Conservation (phyloP, 2,888 invertebrate species). For the Microchrysa polita region DNA sequence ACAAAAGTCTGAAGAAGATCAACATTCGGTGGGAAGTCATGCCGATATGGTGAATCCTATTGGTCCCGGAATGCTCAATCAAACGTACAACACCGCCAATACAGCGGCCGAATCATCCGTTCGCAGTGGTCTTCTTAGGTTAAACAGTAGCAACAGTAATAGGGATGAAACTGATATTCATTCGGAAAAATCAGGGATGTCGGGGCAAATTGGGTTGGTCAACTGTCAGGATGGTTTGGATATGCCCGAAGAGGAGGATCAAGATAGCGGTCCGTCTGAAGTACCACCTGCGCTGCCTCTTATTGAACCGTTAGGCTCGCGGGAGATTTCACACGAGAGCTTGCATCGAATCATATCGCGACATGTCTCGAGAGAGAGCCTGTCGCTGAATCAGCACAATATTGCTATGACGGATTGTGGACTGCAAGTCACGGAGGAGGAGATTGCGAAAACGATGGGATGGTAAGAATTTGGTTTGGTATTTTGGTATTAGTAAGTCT, state of each 20-base stretch:
- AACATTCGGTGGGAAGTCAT: conserved; percentile 63
- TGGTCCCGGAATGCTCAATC: conserved; percentile 69
- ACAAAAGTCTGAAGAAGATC: conserved; percentile 66
- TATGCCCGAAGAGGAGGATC: conserved; percentile 73
- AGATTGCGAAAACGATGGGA: conserved; percentile 88
- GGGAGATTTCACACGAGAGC: conserved; percentile 86
- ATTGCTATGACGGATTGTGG: conserved; percentile 89
- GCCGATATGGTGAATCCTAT: conserved; percentile 69
- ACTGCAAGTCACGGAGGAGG: conserved; percentile 91
- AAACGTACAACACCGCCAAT: conserved; percentile 58
- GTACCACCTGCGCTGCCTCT: conserved; percentile 83
- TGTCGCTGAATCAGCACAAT: conserved; percentile 77
- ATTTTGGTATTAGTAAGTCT: no score
- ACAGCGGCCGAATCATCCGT: conserved; percentile 19
- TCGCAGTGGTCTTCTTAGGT: conserved; percentile 37
- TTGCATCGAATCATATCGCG: conserved; percentile 69
- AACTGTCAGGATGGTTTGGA: conserved; percentile 55
- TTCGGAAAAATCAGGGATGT: conserved; percentile 57
- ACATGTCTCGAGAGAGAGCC: conserved; percentile 72
- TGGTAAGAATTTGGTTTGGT: no score
- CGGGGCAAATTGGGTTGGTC: conserved; percentile 54
- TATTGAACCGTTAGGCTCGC: conserved; percentile 80
- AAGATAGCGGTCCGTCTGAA: conserved; percentile 83
- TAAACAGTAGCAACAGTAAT: conserved; percentile 60
- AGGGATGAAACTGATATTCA: conserved; percentile 65